These are phyloP conservation scores for Seira musarum DNA, from an alignment of 2,888 invertebrate species.

Conservation along the genomic window DNA sequence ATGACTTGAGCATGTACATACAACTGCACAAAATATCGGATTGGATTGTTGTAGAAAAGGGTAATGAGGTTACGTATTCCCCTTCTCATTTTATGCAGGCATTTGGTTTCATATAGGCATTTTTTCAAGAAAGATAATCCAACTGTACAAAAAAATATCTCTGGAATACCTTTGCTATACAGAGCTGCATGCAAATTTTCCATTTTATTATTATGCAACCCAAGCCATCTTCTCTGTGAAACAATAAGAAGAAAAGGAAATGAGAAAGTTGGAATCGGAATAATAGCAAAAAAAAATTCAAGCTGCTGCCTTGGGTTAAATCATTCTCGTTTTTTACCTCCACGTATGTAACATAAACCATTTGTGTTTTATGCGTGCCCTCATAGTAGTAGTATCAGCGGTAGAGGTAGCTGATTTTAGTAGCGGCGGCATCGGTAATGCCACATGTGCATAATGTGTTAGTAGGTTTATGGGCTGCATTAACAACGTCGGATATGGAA, in stretches of 20 bases:
- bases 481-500: not conserved
- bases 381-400: too few species aligned
- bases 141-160: too few species aligned
- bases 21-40: too few species aligned
- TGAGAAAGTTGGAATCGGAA: not conserved
- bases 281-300: not conserved
- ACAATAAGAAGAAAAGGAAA: not conserved
- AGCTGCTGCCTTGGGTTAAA: not conserved
- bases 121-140: too few species aligned
- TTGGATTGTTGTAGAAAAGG: constrained; percentile 1
- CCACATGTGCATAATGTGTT: not conserved
- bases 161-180: too few species aligned
- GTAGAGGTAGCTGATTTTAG: not conserved
- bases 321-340: not conserved
- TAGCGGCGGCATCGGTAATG: not conserved
- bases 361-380: too few species aligned
- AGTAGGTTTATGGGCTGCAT: constrained; percentile 14
- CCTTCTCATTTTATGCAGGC: not conserved
- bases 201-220: constrained; percentile 2
- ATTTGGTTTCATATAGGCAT: not conserved
- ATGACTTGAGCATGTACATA: too few species aligned
- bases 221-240: constrained; percentile 4
- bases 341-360: too few species aligned
- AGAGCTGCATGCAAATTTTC: too few species aligned
- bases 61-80: constrained; percentile 8